Evolutionary conservation across 2,113 vertebrate genomes (phyloP).

Genomic region (Phasianus colchicus): DNA sequence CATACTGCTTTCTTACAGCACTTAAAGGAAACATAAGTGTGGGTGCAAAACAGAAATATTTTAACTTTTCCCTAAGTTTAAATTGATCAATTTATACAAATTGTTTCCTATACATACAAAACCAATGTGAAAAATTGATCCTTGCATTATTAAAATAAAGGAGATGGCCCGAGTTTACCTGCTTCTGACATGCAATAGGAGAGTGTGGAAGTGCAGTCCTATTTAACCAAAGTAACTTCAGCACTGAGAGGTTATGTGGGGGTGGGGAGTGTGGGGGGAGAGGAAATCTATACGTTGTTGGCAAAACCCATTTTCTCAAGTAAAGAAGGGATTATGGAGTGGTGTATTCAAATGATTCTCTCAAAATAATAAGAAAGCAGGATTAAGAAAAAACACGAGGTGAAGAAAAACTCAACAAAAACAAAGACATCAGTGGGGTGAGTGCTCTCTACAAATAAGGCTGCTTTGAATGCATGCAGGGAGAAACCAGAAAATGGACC

Average conservation of each 20-base stretch:
- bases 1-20: neutral
- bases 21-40: neutral
- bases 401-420: neutral
- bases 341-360: neutral
- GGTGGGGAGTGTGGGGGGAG: no score
- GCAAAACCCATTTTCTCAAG: neutral
- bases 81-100: neutral
- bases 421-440: neutral
- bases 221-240: neutral
- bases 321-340: neutral
- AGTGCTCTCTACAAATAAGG: neutral
- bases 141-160: neutral
- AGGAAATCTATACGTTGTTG: neutral
- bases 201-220: fast-evolving
- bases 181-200: neutral
- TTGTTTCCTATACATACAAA: neutral
- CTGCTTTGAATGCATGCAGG: neutral
- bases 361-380: neutral
- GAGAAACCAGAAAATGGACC: neutral
- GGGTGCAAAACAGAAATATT: neutral
- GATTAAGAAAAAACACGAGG: neutral
- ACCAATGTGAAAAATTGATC: neutral
- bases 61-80: neutral
- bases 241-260: neutral
- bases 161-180: neutral